Conservation (phyloP, 2,113 vertebrate genomes). For the Amphiprion ocellaris region DNA sequence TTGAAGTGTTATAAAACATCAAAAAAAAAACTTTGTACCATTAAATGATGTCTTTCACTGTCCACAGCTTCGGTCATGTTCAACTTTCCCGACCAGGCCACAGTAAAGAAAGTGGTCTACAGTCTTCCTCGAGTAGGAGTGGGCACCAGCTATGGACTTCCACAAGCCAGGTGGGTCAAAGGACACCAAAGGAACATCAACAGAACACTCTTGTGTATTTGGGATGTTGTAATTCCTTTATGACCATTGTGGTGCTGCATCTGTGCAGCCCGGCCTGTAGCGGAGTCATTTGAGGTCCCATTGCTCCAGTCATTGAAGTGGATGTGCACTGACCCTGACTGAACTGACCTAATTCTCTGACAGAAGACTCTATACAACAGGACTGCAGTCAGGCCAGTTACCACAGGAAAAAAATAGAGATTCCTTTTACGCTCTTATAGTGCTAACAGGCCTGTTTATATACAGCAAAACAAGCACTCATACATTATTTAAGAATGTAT, state of each 20-base stretch:
- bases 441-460: conserved; percentile 59
- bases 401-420: conserved; percentile 50
- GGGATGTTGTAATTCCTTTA: neutral
- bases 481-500: neutral
- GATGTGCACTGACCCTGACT: conserved; percentile 80
- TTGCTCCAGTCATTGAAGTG: conserved; percentile 70
- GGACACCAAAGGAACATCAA: neutral
- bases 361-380: conserved; percentile 71
- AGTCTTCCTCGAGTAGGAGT: conserved; percentile 97
- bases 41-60: conserved; percentile 47
- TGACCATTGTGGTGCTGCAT: conserved; percentile 5
- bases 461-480: conserved; percentile 13
- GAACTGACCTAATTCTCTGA: conserved; percentile 79
- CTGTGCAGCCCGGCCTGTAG: conserved; percentile 50
- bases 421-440: conserved; percentile 43
- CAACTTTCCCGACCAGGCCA: conserved; percentile 98
- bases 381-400: conserved; percentile 53
- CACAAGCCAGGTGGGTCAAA: conserved; percentile 94
- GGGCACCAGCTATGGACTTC: conserved; percentile 98
- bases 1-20: neutral
- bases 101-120: conserved; percentile 96
- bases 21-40: neutral
- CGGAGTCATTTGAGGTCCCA: conserved; percentile 72
- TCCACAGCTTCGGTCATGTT: conserved; percentile 96
- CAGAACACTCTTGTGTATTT: neutral